Conservation (phyloP, 2,797 vertebrate genomes). For the Synaphobranchus kaupii region DNA sequence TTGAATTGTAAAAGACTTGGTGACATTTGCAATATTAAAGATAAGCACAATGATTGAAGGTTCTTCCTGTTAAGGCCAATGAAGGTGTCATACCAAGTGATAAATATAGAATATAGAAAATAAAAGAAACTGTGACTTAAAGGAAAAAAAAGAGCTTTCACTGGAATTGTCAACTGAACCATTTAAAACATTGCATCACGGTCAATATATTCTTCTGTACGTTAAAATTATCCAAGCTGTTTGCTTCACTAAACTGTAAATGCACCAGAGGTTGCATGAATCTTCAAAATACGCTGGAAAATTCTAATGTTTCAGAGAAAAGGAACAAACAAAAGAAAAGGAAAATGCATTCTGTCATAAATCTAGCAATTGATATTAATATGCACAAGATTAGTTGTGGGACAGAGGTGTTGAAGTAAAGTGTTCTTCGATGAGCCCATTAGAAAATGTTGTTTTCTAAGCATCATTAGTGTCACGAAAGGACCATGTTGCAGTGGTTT, state of each 20-base stretch:
- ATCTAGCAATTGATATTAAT: not conserved
- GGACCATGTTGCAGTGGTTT: too few relatives aligned
- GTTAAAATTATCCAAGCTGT: not conserved
- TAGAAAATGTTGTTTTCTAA: not conserved
- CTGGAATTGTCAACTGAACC: not conserved
- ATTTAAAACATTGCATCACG: not conserved
- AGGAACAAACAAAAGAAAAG: not conserved
- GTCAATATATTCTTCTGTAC: not conserved
- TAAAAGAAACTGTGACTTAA: not conserved
- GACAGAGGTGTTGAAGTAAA: not conserved
- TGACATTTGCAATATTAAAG: not conserved
- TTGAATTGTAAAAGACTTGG: not conserved
- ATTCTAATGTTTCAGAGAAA: not conserved
- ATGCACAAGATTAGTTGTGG: not conserved
- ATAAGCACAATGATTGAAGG: not conserved
- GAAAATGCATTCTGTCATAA: not conserved
- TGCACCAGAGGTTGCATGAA: not conserved
- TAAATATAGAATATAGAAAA: not conserved
- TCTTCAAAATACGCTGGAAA: not conserved
- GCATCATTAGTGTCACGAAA: too few relatives aligned
- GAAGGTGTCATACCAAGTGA: not conserved
- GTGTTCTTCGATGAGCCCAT: not conserved
- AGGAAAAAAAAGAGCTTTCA: not conserved
- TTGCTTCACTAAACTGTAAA: not conserved
- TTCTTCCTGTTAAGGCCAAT: not conserved